These are phyloP conservation scores for Seriola quinqueradiata DNA, from an alignment of 2,113 vertebrate species.

Conservation along the genomic window DNA sequence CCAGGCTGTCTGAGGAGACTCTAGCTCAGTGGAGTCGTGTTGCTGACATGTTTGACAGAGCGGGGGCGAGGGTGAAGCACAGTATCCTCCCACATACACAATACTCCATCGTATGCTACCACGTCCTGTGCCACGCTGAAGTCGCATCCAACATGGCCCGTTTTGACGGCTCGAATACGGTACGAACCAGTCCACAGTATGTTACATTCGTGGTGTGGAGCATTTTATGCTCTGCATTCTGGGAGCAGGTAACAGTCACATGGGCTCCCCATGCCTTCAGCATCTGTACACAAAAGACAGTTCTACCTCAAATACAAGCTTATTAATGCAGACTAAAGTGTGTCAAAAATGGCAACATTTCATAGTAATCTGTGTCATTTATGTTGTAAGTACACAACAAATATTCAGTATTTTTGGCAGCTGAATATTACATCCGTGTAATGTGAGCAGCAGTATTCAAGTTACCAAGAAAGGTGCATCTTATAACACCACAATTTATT, in stretches of 20 bases:
- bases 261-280: constrained; percentile 95
- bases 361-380: background rate
- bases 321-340: background rate
- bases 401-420: background rate
- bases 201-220: background rate
- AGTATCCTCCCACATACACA: constrained; percentile 93
- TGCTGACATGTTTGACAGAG: constrained; percentile 89
- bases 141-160: constrained; percentile 99
- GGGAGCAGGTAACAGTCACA: constrained; percentile 95
- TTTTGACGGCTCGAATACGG: constrained; percentile 97
- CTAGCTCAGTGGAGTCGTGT: constrained; percentile 89
- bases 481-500: background rate
- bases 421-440: constrained; percentile 4
- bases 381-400: background rate
- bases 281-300: constrained; percentile 81
- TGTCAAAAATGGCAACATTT: background rate
- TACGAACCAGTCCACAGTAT: constrained; percentile 62
- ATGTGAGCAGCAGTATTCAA: constrained; percentile 35
- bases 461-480: constrained; percentile 2
- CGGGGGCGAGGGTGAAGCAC: constrained; percentile 90
- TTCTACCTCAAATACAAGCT: background rate
- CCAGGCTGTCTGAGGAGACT: constrained; percentile 90
- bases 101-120: constrained; percentile 96
- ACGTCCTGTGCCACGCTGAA: constrained; percentile 92
- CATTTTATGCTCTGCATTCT: constrained; percentile 82